Conservation (phyloP, 2,113 vertebrate species). For the Sylvia atricapilla region DNA sequence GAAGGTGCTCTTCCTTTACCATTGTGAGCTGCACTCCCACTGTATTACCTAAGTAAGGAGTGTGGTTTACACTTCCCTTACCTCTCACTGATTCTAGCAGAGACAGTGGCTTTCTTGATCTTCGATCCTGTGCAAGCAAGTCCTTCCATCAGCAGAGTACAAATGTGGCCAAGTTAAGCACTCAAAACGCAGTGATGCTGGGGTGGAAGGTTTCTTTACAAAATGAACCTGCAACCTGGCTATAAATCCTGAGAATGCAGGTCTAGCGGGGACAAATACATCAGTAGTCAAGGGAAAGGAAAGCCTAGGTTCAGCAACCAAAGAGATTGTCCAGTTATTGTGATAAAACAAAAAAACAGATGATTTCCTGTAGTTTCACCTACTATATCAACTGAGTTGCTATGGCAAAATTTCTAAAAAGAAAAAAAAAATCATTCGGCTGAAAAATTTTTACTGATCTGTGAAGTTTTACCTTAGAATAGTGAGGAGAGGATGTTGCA, state of each 20-base stretch:
- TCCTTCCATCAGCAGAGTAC: not conserved
- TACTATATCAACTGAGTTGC: not conserved
- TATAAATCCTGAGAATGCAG: not conserved
- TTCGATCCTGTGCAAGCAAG: not conserved
- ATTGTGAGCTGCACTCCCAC: fast-evolving
- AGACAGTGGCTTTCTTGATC: not conserved
- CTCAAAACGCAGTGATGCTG: not conserved
- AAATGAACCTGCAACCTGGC: not conserved
- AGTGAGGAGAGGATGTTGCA: not conserved
- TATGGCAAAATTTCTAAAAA: not conserved
- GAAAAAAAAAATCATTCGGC: not conserved
- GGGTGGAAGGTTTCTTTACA: not conserved
- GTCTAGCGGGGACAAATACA: not conserved
- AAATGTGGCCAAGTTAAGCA: not conserved
- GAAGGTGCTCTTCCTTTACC: not conserved
- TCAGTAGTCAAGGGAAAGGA: not conserved
- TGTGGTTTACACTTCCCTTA: not conserved
- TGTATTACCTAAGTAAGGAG: not conserved
- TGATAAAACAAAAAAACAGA: not conserved
- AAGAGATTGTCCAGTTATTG: not conserved
- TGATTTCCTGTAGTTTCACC: not conserved
- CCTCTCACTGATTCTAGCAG: not conserved
- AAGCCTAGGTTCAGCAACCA: not conserved
- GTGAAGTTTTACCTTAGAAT: not conserved
- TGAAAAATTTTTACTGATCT: not conserved